These are phyloP conservation scores for Notothenia rossii DNA, from an alignment of 2,113 vertebrate genomes.

Conservation along the genomic window DNA sequence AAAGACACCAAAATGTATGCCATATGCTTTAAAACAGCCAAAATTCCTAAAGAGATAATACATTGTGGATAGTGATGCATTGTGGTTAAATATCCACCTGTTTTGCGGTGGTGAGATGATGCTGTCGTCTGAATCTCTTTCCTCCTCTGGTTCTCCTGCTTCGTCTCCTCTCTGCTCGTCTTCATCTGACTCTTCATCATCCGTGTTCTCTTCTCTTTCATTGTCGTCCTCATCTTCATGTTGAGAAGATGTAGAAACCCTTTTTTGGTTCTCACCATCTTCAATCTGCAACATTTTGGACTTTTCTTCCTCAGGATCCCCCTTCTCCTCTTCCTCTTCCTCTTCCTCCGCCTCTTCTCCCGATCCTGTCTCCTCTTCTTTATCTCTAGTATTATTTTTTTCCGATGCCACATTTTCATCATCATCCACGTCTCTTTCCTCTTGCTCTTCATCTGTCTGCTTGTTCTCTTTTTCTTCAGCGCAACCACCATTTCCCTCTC, in stretches of 20 bases:
- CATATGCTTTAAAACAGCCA: too few species aligned
- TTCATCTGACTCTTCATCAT: conserved; percentile 27
- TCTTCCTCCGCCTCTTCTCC: conserved; percentile 45
- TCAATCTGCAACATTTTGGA: conserved; percentile 1
- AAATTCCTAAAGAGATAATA: too few species aligned
- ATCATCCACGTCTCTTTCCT: background rate
- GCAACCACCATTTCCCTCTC: background rate
- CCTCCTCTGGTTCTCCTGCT: conserved; percentile 33
- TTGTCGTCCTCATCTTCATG: conserved; percentile 27
- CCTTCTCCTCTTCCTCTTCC: background rate
- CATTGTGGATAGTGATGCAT: too few species aligned
- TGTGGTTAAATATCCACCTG: conserved; percentile 27
- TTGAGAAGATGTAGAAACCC: conserved; percentile 30
- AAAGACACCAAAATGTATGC: too few species aligned
- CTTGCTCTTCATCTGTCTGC: conserved; percentile 22
- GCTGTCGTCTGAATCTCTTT: conserved; percentile 72
- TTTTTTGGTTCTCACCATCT: conserved; percentile 13
- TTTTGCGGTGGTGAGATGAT: conserved; percentile 68
- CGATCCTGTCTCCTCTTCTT: conserved; percentile 18
- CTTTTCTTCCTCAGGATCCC: background rate
- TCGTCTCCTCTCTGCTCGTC: conserved; percentile 19
- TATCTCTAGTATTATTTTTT: conserved; percentile 15
- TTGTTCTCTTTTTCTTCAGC: conserved; percentile 14
- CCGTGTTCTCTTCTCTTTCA: conserved; percentile 23
- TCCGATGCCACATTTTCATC: conserved; percentile 22